Percentiles rank a stretch among this genome's conserved stretches.
phyloP scores from a whole-genome alignment of 2,113 vertebrate genomes.

The Pituophis catenifer region DNA sequence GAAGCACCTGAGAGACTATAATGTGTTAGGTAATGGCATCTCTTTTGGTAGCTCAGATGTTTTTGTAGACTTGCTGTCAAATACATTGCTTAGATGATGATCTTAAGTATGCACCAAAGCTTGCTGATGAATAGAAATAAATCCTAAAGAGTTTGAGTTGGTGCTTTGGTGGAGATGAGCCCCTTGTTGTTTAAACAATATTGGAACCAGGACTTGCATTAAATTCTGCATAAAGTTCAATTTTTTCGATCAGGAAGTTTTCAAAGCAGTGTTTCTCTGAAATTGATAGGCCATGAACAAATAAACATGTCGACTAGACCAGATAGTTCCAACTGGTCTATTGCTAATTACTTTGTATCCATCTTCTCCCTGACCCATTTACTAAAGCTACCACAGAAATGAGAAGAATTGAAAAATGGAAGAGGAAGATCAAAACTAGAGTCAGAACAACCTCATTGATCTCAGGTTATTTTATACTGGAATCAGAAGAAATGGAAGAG shows the following conservation, averaged over 20 bases:
- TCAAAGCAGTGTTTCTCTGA: background rate
- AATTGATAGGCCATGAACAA: background rate
- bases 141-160: background rate
- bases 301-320: background rate
- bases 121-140: background rate
- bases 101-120: background rate
- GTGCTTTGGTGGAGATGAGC: background rate
- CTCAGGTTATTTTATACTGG: background rate
- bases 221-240: background rate
- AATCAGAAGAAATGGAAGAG: background rate
- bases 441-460: background rate
- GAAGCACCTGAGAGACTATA: background rate
- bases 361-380: background rate
- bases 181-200: background rate
- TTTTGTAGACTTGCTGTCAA: background rate
- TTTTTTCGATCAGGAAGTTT: background rate
- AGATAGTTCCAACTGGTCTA: background rate
- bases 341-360: background rate
- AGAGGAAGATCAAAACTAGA: background rate
- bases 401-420: background rate
- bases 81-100: background rate
- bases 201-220: background rate
- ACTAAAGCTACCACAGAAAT: background rate
- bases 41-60: background rate
- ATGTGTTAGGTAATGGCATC: rapidly evolving